A percentile compares a stretch with the other conserved stretches of the same genome.
Evolutionary conservation across 1,140 invertebrate species (phyloP).

Genomic region (Scaptodrosophila lebanonensis): DNA sequence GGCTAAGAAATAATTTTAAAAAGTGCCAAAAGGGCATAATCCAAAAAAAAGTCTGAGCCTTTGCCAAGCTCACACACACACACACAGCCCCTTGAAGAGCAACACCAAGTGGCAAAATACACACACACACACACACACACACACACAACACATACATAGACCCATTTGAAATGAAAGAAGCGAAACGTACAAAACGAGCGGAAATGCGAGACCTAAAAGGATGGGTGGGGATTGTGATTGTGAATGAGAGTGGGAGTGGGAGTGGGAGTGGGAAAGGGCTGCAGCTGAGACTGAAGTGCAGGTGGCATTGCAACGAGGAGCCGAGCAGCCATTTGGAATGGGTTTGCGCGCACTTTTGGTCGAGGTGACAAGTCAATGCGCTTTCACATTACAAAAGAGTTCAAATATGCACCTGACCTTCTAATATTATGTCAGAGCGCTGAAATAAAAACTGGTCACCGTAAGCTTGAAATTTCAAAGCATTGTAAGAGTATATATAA

Average conservation of each 20-base stretch:
- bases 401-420: no score
- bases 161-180: conserved; percentile 50
- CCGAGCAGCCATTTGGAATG: conserved; percentile 13
- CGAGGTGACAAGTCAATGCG: conserved; percentile 35
- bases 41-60: conserved; percentile 34
- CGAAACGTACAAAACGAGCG: conserved; percentile 55
- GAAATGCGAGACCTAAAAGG: conserved; percentile 59
- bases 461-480: no score
- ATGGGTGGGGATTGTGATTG: background rate
- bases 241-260: conserved; percentile 1
- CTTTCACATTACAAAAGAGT: conserved; percentile 44
- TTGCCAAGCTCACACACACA: conserved; percentile 34
- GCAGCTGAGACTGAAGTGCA: no score
- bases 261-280: conserved; percentile 16
- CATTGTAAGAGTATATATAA: no score
- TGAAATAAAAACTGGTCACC: no score
- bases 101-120: conserved; percentile 50
- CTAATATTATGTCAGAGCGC: no score
- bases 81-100: conserved; percentile 62
- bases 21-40: conserved; percentile 73
- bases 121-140: conserved; percentile 32
- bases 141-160: conserved; percentile 37
- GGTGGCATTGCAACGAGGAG: no score
- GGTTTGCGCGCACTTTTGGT: conserved; percentile 19
- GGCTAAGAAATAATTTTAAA: conserved; percentile 66